Evolutionary conservation across 2,797 vertebrate species (phyloP).

Genomic region (Enteromius viviparus): DNA sequence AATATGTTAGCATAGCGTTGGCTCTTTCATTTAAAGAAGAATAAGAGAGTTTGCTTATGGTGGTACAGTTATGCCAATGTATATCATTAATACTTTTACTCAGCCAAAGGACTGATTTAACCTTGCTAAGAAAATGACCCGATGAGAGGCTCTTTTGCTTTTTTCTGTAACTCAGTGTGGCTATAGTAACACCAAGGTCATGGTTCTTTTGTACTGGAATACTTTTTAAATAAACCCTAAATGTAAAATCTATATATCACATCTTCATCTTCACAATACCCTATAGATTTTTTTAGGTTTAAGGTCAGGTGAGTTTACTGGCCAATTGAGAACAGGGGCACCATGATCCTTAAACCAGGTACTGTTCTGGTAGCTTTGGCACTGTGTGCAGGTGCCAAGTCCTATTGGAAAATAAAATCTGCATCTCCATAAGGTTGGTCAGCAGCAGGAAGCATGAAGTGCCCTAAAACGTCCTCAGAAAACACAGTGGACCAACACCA

Average conservation of each 20-base stretch:
- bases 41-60: not conserved
- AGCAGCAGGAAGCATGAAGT: too few relatives aligned
- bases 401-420: too few relatives aligned
- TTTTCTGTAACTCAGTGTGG: not conserved
- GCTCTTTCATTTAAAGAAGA: not conserved
- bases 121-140: not conserved
- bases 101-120: not conserved
- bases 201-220: not conserved
- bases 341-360: too few relatives aligned
- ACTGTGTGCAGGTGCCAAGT: too few relatives aligned
- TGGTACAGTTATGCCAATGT: not conserved
- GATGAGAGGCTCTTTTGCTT: not conserved
- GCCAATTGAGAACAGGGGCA: too few relatives aligned
- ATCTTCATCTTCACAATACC: too few relatives aligned
- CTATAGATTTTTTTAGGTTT: too few relatives aligned
- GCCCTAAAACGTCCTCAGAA: too few relatives aligned
- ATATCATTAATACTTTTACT: not conserved
- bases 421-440: too few relatives aligned
- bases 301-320: too few relatives aligned
- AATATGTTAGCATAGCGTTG: not conserved
- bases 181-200: not conserved
- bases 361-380: too few relatives aligned
- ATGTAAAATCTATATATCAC: not conserved
- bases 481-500: too few relatives aligned
- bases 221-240: not conserved